These are phyloP conservation scores for Hybos culiciformis DNA, from an alignment of 2,888 invertebrate species.

Conservation along the genomic window DNA sequence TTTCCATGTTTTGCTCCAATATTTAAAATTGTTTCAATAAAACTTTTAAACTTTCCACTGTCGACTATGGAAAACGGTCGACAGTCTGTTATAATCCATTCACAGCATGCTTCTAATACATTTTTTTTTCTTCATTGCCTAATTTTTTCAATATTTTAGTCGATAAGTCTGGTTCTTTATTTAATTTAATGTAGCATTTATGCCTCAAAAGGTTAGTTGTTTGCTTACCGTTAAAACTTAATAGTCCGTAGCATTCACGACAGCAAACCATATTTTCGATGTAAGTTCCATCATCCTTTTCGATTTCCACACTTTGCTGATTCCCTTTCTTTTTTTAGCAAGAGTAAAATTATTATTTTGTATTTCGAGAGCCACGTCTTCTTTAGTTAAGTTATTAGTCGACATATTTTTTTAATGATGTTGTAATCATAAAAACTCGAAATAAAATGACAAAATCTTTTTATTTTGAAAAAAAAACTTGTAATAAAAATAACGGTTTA, in stretches of 20 bases:
- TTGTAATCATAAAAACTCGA: neutral
- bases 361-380: neutral
- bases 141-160: neutral
- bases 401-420: neutral
- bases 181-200: conserved; percentile 1
- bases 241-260: neutral
- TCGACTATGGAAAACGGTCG: neutral
- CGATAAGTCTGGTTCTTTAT: neutral
- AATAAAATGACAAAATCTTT: too few relatives aligned
- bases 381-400: neutral
- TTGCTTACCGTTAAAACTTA: conserved; percentile 3
- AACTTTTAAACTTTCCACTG: neutral
- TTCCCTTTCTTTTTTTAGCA: conserved; percentile 2
- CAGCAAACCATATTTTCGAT: conserved; percentile 2
- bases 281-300: conserved; percentile 1
- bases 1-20: conserved; percentile 1
- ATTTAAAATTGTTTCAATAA: neutral
- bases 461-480: too few relatives aligned
- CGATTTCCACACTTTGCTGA: conserved; percentile 5
- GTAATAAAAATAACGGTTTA: too few relatives aligned
- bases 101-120: neutral
- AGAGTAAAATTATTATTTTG: neutral
- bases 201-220: conserved; percentile 5
- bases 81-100: neutral
- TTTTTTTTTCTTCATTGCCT: neutral